A percentile compares a stretch with the other conserved stretches of the same genome.
Evolutionary conservation across 2,113 vertebrate genomes (phyloP).

Genomic region (Apaloderma vittatum): DNA sequence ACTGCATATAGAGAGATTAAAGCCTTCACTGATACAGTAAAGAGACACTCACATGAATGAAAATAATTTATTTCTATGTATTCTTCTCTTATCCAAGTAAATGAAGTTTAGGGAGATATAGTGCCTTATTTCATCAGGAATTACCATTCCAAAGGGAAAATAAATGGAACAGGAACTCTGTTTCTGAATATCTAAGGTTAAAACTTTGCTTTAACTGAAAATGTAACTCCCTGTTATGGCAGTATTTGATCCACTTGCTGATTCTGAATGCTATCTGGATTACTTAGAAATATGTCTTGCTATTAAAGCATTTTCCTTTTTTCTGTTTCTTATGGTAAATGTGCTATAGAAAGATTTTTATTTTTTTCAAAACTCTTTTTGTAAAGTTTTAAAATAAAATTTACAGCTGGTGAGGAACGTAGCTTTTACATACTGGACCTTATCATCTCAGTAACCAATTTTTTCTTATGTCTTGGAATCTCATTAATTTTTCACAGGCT

Average conservation of each 20-base stretch:
- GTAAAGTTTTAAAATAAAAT: slow-evolving; percentile 34
- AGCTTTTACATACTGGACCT: slow-evolving; percentile 76
- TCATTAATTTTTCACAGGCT: slow-evolving; percentile 95
- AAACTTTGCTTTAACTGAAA: neutral
- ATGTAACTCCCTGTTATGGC: neutral
- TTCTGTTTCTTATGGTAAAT: slow-evolving; percentile 13
- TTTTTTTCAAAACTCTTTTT: neutral
- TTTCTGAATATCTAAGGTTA: neutral
- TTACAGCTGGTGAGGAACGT: slow-evolving; percentile 43
- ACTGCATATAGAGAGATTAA: neutral
- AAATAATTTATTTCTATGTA: neutral
- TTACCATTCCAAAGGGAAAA: neutral
- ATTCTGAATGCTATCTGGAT: neutral
- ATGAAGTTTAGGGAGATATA: neutral
- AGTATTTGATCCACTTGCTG: neutral
- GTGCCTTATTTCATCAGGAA: neutral
- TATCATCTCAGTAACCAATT: slow-evolving; percentile 80
- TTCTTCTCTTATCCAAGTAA: slow-evolving; percentile 16
- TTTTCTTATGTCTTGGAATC: slow-evolving; percentile 81
- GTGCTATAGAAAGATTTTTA: neutral
- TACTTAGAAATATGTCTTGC: neutral
- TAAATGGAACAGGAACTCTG: neutral
- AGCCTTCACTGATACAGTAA: neutral
- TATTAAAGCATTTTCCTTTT: slow-evolving; percentile 10
- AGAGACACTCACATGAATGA: neutral